Base-by-base conservation (phyloP, 2,113 vertebrate species). In the Sorex araneus region DNA sequence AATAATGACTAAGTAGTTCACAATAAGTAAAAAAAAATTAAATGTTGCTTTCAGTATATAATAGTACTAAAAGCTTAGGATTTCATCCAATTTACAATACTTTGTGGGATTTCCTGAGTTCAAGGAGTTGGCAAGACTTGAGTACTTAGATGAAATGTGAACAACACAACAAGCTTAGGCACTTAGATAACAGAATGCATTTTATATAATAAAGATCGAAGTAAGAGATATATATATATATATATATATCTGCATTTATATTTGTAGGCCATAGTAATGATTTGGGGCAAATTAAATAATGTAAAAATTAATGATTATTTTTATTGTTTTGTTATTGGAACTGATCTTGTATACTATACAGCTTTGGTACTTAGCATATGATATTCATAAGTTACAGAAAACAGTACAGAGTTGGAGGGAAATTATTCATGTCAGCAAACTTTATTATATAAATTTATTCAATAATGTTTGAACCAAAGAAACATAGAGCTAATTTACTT, bases 341-440 rank as follows among this genome's bases (percentile, higher is more conserved):
- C 30, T 45, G 4, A 82, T 6, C 6, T 90, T 32, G 90, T 28
- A 34, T 25, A 50, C 10, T 10, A 69, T 13, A 30, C 1, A 50
- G 21, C 70, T 86, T 54, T 66, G 4, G 16, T 64, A 83, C n/a
- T 75, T 43, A 7, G 25, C 66, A 79, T 60, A 57, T 66, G 27
- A 57, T 70, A 81, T 50, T 92, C 25, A 90, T 60, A 95, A 93
- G 28, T 23, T 86, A 86, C 4, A 95, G 67, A 11, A 94, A 89
- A 94, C 70, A 30, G 8, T 16, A 76, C 25, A 36, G 50, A 13
- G 50, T 67, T 60, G 23, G 34, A 16, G 67, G 75, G 12, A 90
- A 89, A 50, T 63, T 43, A 36, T 66, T 81, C 69, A 47, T 91
- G 32, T 80, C 76, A 91, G 57, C 28, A 94, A 10, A 94, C 11